Conservation (phyloP, 2,888 invertebrate species). For the Slavum lentiscoides region DNA sequence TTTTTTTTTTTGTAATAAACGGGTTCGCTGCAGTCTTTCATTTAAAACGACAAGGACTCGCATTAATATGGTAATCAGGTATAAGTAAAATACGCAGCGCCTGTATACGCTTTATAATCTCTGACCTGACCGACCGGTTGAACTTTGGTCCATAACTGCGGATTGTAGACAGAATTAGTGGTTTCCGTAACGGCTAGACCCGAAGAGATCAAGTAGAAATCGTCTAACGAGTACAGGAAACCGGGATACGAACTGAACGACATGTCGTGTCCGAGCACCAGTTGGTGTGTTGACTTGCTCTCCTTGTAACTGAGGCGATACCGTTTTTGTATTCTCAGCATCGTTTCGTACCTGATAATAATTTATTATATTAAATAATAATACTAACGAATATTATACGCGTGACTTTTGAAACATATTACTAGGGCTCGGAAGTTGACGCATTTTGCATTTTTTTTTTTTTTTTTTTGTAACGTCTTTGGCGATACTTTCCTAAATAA, state of each 20-base stretch:
- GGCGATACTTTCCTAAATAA: no score
- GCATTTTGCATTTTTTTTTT: no score
- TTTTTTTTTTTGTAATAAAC: no score
- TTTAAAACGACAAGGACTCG: no score
- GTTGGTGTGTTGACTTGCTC: conserved; percentile 63
- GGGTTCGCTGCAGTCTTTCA: no score
- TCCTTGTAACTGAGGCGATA: conserved; percentile 76
- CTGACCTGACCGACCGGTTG: conserved; percentile 37
- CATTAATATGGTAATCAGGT: no score
- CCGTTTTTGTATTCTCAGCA: conserved; percentile 81
- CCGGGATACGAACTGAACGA: conserved; percentile 86
- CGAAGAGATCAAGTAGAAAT: conserved; percentile 72
- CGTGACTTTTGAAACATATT: no score
- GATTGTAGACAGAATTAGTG: conserved; percentile 74
- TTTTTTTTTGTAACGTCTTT: no score
- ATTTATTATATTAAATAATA: no score
- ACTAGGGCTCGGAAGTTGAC: no score
- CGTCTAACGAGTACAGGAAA: conserved; percentile 78
- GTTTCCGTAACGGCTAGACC: conserved; percentile 75
- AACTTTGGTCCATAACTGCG: conserved; percentile 68
- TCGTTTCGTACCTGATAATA: conserved; percentile 69
- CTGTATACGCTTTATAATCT: not conserved
- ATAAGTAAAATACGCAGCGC: no score
- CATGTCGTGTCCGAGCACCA: conserved; percentile 70
- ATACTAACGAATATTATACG: no score